These are phyloP conservation scores for Eleutherodactylus coqui DNA, from an alignment of 2,797 vertebrate genomes.

Conservation along the genomic window DNA sequence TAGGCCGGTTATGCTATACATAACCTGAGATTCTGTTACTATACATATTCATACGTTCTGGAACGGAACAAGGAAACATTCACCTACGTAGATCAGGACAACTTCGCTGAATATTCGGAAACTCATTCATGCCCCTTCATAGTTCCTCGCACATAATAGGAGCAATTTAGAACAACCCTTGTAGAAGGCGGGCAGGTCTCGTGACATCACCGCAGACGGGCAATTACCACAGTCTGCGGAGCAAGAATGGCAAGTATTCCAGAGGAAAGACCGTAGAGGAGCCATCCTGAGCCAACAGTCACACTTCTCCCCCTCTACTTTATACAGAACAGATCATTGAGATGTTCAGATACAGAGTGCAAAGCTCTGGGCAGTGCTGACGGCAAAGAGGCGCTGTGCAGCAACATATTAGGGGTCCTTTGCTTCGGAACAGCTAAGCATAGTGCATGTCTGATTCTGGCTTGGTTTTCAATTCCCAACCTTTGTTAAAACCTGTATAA, in stretches of 20 bases:
- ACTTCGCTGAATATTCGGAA: background rate
- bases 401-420: no score
- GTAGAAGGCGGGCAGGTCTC: background rate
- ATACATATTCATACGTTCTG: background rate
- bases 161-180: background rate
- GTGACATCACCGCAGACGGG: background rate
- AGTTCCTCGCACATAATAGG: background rate
- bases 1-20: no score
- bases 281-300: background rate
- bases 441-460: no score
- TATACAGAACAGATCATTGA: background rate
- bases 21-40: no score
- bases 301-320: background rate
- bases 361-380: background rate
- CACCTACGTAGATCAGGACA: background rate
- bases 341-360: no score
- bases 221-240: background rate
- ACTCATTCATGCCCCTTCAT: background rate
- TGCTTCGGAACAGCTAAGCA: no score
- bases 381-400: no score
- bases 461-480: no score
- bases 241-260: slow-evolving; percentile 30
- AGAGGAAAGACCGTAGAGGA: background rate
- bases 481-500: no score
- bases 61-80: background rate